Conservation (phyloP, 2,888 invertebrate species). For the Melinopterus prodromus region DNA sequence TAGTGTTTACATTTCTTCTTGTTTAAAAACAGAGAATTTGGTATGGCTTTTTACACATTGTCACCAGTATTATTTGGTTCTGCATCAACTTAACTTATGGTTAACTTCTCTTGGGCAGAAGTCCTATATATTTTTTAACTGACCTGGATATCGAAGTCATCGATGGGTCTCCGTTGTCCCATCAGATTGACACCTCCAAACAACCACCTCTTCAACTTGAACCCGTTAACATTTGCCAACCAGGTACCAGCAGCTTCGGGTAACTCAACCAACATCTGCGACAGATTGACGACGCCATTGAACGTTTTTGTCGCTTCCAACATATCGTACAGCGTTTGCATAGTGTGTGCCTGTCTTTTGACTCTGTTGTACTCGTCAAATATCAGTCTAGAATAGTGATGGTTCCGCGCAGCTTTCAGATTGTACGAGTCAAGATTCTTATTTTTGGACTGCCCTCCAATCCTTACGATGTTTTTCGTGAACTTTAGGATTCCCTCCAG, state of each 20-base stretch:
- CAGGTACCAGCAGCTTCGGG: constrained; percentile 30
- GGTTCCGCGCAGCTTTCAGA: constrained; percentile 16
- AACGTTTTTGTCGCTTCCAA: constrained; percentile 20
- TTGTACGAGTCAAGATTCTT: constrained; percentile 58
- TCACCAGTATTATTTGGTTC: too few species aligned
- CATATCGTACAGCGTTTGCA: constrained; percentile 18
- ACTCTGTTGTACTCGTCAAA: constrained; percentile 6
- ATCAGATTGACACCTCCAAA: constrained; percentile 28
- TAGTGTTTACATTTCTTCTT: too few species aligned
- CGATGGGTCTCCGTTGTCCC: constrained; percentile 9
- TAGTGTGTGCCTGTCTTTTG: not conserved
- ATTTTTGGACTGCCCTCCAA: constrained; percentile 75
- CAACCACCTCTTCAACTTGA: constrained; percentile 30
- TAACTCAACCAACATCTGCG: constrained; percentile 6
- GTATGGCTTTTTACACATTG: too few species aligned
- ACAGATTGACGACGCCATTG: constrained; percentile 30
- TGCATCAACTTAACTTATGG: too few species aligned
- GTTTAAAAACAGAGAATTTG: too few species aligned
- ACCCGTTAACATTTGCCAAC: constrained; percentile 8
- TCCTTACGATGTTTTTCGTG: constrained; percentile 69
- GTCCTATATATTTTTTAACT: not conserved
- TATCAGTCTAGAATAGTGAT: constrained; percentile 5
- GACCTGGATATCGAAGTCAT: not conserved
- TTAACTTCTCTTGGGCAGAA: too few species aligned
- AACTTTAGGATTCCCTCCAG: constrained; percentile 71